Base-by-base conservation (phyloP, 2,113 vertebrate species). In the Ceuthmochares aereus region DNA sequence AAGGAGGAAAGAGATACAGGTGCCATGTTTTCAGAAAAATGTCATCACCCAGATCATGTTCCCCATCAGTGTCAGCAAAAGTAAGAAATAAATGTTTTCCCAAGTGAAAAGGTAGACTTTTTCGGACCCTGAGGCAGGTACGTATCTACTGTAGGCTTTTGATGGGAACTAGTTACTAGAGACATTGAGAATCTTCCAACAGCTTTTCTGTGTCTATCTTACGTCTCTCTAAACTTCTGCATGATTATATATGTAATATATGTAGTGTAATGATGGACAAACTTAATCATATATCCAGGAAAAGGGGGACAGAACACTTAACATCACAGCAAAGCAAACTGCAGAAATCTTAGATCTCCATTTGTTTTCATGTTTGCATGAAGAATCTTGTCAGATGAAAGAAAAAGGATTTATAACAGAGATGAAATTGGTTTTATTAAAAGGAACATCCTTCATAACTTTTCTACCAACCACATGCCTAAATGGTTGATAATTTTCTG, bases 51-150 rank as follows among this genome's bases (percentile, higher is more conserved):
- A 68, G 11, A 52, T 10, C 5, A 21, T 19, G 40, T 42, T 25
- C 12, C 2, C 21, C 45, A 2, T 19, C 29, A 58, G 4, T 56
- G 21, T 2, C 6, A 72, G 18, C 0, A 1, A 66, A 42, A 5
- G 13, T 34, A 67, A 51, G 15, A 70, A 84, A 78, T 45, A 29
- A 1, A 16, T 22, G 15, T 26, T 85, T 79, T 82, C 36, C 25
- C 23, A 45, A 63, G 5, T 27, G 6, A 69, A 73, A 68, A 66
- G 2, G 3, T 19, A 64, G 26, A 29, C 25, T 27, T 91, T 84
- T 82, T 90, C 30, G 52, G n/a, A 51, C 7, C 4, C 7, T 37
- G 23, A 68, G 21, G 42, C 9, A 49, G 18, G 13, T 49, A 37
- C 6, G 4, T 1, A 37, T 52, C 32, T 82, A 4, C 34, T 60